These are phyloP conservation scores for Cerastis rubricosa DNA, from an alignment of 2,888 invertebrate genomes.

Conservation along the genomic window DNA sequence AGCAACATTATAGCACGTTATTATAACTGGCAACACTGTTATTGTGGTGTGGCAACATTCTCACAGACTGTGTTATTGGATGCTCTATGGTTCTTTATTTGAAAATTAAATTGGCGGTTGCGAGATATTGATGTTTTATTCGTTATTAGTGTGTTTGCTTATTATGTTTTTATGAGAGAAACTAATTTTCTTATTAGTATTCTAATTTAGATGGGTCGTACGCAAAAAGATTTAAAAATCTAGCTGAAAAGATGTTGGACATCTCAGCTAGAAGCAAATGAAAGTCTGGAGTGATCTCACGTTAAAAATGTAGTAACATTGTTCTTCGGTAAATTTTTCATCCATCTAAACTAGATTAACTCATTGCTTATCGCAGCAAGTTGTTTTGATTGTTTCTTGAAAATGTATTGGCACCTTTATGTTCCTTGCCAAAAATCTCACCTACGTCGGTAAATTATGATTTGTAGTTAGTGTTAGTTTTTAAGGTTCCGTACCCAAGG, in stretches of 20 bases:
- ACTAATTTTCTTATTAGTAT: background rate
- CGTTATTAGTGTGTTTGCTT: background rate
- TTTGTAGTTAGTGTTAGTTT: too few species aligned
- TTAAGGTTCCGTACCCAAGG: too few species aligned
- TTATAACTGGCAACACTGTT: slow-evolving; percentile 61
- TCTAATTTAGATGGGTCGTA: background rate
- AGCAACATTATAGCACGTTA: slow-evolving; percentile 57
- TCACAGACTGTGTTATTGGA: slow-evolving; percentile 50
- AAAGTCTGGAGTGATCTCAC: background rate
- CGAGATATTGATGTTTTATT: slow-evolving; percentile 29
- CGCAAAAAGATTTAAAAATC: background rate
- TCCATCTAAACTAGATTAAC: background rate
- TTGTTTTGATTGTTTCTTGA: background rate
- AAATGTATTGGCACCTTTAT: background rate
- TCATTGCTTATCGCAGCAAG: background rate
- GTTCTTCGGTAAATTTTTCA: background rate
- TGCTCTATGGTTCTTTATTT: slow-evolving; percentile 58
- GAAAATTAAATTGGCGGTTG: slow-evolving; percentile 58
- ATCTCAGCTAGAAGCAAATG: background rate
- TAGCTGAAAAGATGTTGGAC: background rate
- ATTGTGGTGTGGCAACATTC: slow-evolving; percentile 60
- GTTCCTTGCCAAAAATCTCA: background rate
- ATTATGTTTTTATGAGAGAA: slow-evolving; percentile 16
- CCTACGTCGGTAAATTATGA: too few species aligned
- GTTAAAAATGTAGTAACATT: background rate